These are phyloP conservation scores for Datnioides undecimradiatus DNA, from an alignment of 2,113 vertebrate species.

Conservation along the genomic window DNA sequence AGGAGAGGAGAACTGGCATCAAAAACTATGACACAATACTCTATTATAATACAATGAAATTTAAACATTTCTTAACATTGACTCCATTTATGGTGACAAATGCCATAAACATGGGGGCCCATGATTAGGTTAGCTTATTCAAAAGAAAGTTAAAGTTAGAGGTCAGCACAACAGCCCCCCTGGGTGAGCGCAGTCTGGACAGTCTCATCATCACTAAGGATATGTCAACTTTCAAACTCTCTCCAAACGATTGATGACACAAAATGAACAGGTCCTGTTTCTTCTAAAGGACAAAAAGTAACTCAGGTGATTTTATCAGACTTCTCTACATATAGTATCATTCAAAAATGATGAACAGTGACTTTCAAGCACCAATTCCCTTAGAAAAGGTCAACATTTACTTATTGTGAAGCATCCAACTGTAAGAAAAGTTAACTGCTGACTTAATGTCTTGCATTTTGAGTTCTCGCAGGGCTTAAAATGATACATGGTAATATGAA, in stretches of 20 bases:
- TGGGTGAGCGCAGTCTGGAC: neutral
- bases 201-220: neutral
- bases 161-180: neutral
- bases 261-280: neutral
- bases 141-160: neutral
- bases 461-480: conserved; percentile 2
- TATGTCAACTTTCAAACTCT: neutral
- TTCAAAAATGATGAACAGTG: neutral
- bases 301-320: neutral
- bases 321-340: neutral
- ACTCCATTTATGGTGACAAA: neutral
- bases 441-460: conserved; percentile 11
- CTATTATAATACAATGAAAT: neutral
- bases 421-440: conserved; percentile 20
- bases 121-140: neutral
- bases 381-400: neutral
- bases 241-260: neutral
- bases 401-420: conserved; percentile 3
- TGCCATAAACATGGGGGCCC: neutral
- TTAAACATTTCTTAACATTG: neutral
- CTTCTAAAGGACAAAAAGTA: neutral
- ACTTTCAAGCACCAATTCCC: neutral
- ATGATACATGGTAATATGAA: neutral
- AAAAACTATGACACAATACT: neutral
- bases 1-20: conserved; percentile 18